phyloP scores from a whole-genome alignment of 2,888 invertebrate genomes.

The Drosophila multiciliata region DNA sequence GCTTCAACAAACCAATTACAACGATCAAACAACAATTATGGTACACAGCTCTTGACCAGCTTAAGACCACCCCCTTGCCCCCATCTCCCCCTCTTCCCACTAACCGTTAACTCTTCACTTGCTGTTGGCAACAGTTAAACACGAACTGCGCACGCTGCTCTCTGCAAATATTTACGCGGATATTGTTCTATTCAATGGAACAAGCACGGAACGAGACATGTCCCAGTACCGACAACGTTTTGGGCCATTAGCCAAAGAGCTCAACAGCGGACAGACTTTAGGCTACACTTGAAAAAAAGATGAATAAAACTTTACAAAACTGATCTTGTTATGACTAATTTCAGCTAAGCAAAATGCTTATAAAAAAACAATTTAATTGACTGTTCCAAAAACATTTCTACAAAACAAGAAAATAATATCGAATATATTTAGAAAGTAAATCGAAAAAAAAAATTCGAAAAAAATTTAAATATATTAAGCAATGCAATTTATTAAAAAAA shows the following conservation, averaged over 20 bases:
- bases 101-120: neutral
- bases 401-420: neutral
- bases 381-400: too few relatives aligned
- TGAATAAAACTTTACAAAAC: neutral
- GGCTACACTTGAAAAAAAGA: neutral
- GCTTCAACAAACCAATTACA: conserved; percentile 75
- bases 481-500: neutral
- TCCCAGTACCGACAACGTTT: conserved; percentile 47
- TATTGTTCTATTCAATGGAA: conserved; percentile 73
- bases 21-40: conserved; percentile 82
- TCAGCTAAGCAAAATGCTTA: too few relatives aligned
- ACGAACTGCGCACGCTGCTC: conserved; percentile 74
- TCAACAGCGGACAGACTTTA: conserved; percentile 4
- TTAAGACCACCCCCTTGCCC: neutral
- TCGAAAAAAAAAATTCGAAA: neutral
- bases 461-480: neutral
- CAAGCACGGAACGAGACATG: conserved; percentile 63
- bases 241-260: conserved; percentile 60
- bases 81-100: neutral
- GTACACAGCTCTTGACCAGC: conserved; percentile 62
- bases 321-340: neutral
- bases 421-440: neutral
- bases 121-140: conserved; percentile 65
- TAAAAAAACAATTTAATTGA: too few relatives aligned
- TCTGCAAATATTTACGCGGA: conserved; percentile 81